A percentile compares a stretch with the other conserved stretches of the same genome.
phyloP scores from a whole-genome alignment of 2,113 vertebrate species.

The Pungitius pungitius region DNA sequence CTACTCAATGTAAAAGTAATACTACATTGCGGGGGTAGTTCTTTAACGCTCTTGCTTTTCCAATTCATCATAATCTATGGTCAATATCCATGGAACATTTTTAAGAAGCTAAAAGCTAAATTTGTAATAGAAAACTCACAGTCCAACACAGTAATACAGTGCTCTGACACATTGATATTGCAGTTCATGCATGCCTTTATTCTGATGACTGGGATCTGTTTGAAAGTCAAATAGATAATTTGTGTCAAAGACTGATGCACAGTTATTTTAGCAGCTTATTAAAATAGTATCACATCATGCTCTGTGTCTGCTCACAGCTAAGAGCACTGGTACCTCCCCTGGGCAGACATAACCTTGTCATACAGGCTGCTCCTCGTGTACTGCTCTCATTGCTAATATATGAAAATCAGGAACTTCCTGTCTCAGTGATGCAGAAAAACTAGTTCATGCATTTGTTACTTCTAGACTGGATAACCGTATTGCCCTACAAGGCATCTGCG shows the following conservation, averaged over 20 bases:
- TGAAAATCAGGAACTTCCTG: conserved; percentile 21
- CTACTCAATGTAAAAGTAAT: no score
- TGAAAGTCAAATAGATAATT: background rate
- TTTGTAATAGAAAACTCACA: background rate
- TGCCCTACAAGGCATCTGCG: no score
- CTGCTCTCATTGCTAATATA: conserved; percentile 44
- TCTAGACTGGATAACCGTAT: background rate
- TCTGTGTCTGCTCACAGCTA: conserved; percentile 48
- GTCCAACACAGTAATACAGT: background rate
- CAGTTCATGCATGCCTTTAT: background rate
- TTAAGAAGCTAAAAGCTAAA: background rate
- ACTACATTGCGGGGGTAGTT: background rate
- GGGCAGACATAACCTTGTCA: conserved; percentile 64
- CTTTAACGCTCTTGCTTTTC: background rate
- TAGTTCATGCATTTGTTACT: no score
- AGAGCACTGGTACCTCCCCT: conserved; percentile 58
- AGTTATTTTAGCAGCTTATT: conserved; percentile 52
- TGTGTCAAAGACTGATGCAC: conserved; percentile 25
- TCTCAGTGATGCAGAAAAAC: no score
- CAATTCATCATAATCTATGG: background rate
- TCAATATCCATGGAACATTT: background rate
- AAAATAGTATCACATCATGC: conserved; percentile 62
- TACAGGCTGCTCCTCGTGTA: conserved; percentile 39
- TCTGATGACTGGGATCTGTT: background rate
- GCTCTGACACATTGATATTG: background rate